These are phyloP conservation scores for Macropus fuliginosus DNA, from an alignment of 2,797 vertebrate genomes.

Conservation along the genomic window DNA sequence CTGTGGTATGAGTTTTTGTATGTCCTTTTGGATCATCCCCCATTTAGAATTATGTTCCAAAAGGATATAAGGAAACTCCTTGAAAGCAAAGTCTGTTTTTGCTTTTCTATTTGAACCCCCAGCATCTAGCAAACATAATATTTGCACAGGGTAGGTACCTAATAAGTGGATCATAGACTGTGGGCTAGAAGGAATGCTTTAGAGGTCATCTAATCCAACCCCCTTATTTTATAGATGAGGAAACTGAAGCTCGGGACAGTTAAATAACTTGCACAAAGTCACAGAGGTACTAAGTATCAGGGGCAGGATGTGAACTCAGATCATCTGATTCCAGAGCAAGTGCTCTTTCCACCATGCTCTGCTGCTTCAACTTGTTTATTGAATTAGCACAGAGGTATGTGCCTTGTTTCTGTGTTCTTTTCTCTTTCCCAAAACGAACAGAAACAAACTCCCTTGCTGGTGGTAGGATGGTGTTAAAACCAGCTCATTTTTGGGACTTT, in stretches of 20 bases:
- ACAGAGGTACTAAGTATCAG: neutral
- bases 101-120: neutral
- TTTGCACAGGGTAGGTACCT: neutral
- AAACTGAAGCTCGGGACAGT: neutral
- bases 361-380: neutral
- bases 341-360: neutral
- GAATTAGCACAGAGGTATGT: neutral
- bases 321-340: neutral
- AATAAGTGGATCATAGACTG: neutral
- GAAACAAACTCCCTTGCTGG: neutral
- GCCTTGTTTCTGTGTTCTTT: neutral
- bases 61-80: neutral
- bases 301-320: neutral
- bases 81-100: neutral
- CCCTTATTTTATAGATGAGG: neutral
- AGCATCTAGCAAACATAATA: neutral
- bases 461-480: neutral
- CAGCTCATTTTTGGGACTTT: neutral
- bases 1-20: neutral
- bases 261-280: neutral
- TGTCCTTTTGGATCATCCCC: neutral
- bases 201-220: neutral
- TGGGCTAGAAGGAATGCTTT: neutral
- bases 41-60: neutral
- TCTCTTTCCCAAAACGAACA: neutral